A percentile compares a stretch with the other conserved stretches of the same genome.
Evolutionary conservation across 2,797 vertebrate genomes (phyloP).

Genomic region (Catharus ustulatus): DNA sequence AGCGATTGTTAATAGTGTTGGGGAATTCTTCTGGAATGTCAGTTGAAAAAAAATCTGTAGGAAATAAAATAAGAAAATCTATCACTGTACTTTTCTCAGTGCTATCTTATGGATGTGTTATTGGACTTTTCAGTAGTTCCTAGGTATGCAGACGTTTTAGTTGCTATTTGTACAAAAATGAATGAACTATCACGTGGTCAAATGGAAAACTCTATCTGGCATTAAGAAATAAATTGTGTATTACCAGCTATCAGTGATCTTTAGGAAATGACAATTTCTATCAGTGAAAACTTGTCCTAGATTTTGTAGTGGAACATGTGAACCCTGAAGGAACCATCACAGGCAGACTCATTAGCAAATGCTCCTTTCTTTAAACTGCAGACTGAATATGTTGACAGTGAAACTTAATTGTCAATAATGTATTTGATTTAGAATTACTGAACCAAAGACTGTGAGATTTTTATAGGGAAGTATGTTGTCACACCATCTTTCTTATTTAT

Average conservation of each 20-base stretch:
- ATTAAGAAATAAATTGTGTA: not conserved
- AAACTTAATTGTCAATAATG: constrained; percentile 44
- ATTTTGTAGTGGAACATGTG: not conserved
- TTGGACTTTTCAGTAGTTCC: not conserved
- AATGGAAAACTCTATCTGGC: not conserved
- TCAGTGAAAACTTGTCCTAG: not conserved
- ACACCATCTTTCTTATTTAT: constrained; percentile 7
- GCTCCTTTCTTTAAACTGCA: constrained; percentile 38
- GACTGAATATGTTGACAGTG: constrained; percentile 11
- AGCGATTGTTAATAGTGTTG: not conserved
- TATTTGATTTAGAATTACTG: constrained; percentile 38
- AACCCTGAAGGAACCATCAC: not conserved
- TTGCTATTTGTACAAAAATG: not conserved
- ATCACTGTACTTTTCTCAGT: not conserved
- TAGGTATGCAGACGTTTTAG: not conserved
- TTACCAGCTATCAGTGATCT: not conserved
- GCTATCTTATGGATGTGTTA: not conserved
- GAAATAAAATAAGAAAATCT: not conserved
- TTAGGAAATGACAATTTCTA: not conserved
- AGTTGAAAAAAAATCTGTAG: not conserved
- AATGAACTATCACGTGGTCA: not conserved
- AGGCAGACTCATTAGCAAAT: constrained; percentile 25
- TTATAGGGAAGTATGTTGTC: not conserved
- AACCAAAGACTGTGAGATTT: not conserved
- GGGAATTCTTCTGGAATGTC: not conserved